Evolutionary conservation across 2,113 vertebrate genomes (phyloP).

Genomic region (Crocuta crocuta): DNA sequence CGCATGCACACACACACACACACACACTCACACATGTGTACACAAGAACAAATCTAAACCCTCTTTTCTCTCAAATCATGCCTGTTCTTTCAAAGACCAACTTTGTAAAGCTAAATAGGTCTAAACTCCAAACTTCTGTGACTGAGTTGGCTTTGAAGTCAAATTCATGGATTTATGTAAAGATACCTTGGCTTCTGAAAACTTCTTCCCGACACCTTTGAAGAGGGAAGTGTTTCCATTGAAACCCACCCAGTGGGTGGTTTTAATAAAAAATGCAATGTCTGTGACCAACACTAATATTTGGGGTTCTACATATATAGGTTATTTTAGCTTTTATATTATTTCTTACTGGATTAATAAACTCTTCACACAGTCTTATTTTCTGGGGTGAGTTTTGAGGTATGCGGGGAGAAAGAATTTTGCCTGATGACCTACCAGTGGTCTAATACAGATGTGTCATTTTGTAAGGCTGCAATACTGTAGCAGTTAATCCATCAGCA

Average conservation of each 20-base stretch:
- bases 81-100: slow-evolving; percentile 49
- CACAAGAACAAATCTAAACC: neutral
- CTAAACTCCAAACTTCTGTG: slow-evolving; percentile 50
- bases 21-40: neutral
- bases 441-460: slow-evolving; percentile 78
- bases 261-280: neutral
- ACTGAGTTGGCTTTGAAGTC: slow-evolving; percentile 31
- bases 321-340: neutral
- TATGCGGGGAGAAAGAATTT: neutral
- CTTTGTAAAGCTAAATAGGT: slow-evolving; percentile 8
- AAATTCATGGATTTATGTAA: slow-evolving; percentile 42
- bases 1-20: neutral
- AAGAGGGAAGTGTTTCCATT: neutral
- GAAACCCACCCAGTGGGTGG: neutral
- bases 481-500: slow-evolving; percentile 74
- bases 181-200: slow-evolving; percentile 48
- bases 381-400: slow-evolving; percentile 20
- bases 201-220: neutral
- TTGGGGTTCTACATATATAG: neutral
- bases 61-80: neutral
- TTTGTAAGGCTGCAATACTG: slow-evolving; percentile 67
- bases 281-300: neutral
- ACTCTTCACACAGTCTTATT: neutral
- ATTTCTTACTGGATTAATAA: slow-evolving; percentile 23
- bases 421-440: slow-evolving; percentile 65